Conservation (phyloP, 2,113 vertebrate species). For the Etheostoma spectabile region DNA sequence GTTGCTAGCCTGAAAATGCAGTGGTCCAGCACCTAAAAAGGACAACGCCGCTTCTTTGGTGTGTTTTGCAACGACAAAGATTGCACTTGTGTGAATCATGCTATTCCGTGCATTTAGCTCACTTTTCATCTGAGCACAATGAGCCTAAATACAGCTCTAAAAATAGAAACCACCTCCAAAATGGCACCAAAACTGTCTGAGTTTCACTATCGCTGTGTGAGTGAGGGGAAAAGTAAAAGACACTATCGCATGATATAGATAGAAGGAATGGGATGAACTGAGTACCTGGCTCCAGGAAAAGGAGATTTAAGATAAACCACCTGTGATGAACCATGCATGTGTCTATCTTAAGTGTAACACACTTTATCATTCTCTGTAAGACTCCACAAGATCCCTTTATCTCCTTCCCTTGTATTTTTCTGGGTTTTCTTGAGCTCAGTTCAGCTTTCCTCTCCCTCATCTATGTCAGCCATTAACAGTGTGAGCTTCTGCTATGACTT, state of each 20-base stretch:
- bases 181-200: conserved; percentile 53
- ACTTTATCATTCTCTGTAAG: background rate
- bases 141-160: conserved; percentile 55
- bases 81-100: conserved; percentile 25
- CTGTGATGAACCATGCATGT: background rate
- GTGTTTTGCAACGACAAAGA: background rate
- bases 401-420: background rate
- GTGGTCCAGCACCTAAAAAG: conserved; percentile 11
- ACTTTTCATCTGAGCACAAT: conserved; percentile 62
- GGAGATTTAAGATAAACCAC: background rate
- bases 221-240: background rate
- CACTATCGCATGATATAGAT: conserved; percentile 13
- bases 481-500: conserved; percentile 23
- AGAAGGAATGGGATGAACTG: background rate
- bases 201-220: conserved; percentile 39
- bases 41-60: conserved; percentile 1
- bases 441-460: conserved; percentile 25
- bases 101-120: conserved; percentile 56
- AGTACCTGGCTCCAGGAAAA: background rate
- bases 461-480: conserved; percentile 28
- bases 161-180: conserved; percentile 63
- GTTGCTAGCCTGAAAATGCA: conserved; percentile 35
- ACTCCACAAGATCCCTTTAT: background rate
- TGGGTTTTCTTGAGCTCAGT: background rate
- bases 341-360: background rate